Conservation (phyloP, 2,113 vertebrate species). For the Hippocampus barbouri region DNA sequence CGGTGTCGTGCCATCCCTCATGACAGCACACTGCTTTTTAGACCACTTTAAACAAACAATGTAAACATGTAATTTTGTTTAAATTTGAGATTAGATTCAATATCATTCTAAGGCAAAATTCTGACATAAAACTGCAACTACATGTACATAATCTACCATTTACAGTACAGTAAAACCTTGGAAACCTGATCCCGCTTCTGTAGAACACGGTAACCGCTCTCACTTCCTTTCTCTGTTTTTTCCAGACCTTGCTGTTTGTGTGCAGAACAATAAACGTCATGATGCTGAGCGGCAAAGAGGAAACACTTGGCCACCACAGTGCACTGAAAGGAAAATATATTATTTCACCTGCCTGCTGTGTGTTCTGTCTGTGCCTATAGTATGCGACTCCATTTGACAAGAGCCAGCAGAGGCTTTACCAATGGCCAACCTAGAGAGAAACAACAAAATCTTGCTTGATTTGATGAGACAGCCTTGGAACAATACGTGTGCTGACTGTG, state of each 20-base stretch:
- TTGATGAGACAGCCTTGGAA: constrained; percentile 73
- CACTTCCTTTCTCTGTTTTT: constrained; percentile 69
- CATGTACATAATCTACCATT: background rate
- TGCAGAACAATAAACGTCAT: constrained; percentile 62
- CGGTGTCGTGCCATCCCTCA: too few relatives aligned
- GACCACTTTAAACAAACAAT: background rate
- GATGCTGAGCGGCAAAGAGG: constrained; percentile 54
- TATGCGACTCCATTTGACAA: constrained; percentile 16
- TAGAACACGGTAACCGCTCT: constrained; percentile 30
- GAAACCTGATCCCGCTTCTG: background rate
- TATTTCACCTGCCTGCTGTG: constrained; percentile 31
- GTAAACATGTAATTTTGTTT: background rate
- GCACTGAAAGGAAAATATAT: constrained; percentile 20
- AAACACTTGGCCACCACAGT: constrained; percentile 30
- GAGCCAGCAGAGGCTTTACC: constrained; percentile 13
- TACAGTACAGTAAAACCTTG: background rate
- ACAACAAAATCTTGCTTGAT: constrained; percentile 78
- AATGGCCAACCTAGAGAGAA: constrained; percentile 74
- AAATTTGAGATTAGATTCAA: too few relatives aligned
- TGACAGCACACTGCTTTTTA: too few relatives aligned
- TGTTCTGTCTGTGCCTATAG: background rate
- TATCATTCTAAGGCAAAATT: background rate
- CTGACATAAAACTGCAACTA: background rate
- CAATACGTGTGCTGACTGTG: constrained; percentile 81
- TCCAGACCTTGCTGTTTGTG: constrained; percentile 48